Percentiles rank a stretch among this genome's conserved stretches.
These are phyloP conservation scores for Brienomyrus brachyistius DNA, from an alignment of 2,113 vertebrate species.

Conservation along the genomic window DNA sequence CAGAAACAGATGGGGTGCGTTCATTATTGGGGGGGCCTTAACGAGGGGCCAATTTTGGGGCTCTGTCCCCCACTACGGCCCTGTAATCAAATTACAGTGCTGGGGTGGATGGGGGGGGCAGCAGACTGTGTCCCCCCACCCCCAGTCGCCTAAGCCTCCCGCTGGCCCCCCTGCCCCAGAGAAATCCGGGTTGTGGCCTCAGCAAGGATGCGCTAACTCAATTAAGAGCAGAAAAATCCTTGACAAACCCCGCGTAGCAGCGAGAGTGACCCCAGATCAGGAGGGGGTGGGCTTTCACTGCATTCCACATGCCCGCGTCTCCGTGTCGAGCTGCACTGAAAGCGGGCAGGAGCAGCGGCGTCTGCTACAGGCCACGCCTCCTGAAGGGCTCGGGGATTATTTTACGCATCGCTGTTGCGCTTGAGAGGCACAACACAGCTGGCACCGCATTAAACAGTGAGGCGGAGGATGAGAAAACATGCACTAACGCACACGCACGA, in stretches of 20 bases:
- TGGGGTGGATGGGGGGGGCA: conserved; percentile 4
- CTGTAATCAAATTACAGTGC: conserved; percentile 23
- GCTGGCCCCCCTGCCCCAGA: background rate
- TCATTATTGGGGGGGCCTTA: conserved; percentile 1
- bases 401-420: background rate
- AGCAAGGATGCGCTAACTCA: background rate
- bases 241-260: background rate
- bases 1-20: conserved; percentile 14
- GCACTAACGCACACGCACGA: background rate
- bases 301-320: too few species aligned
- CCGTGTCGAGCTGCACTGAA: background rate
- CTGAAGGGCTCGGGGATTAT: background rate
- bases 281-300: background rate
- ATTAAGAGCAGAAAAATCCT: background rate
- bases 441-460: background rate
- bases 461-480: background rate
- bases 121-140: background rate
- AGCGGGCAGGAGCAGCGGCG: background rate
- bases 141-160: conserved; percentile 1
- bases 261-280: background rate
- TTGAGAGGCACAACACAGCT: background rate
- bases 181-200: background rate
- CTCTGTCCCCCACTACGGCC: background rate
- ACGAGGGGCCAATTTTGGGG: background rate
- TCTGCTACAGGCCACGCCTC: background rate